Base-by-base conservation (phyloP, 2,113 vertebrate genomes). In the Anhinga rufa region DNA sequence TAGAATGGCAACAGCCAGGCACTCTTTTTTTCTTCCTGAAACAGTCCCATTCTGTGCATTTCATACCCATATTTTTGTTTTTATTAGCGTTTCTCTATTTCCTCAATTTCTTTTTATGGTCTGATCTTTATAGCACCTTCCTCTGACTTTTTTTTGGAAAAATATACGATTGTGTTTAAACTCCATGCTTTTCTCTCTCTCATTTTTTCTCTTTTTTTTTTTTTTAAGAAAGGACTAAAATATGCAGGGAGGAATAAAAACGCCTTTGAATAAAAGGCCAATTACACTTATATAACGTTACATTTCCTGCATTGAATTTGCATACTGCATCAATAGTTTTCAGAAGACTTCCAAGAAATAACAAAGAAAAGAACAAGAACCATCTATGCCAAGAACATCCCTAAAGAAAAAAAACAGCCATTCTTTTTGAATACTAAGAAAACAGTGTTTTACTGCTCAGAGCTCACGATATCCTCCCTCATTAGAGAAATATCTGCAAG, bases 341-440 rank as follows among this genome's bases (percentile, higher is more conserved):
- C 89, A 97, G 91, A 98, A 93, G 65, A 97, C 90, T 95, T 96
- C 92, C 93, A 96, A 94, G 86, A 94, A 97, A 95, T 70, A 97
- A 92, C 80, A 88, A 98, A 96, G 85, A 92, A 86, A 92, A 89
- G 57, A 97, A 93, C 92, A 95, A 79, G 93, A 97, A 84, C 38
- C 0, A 28, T 29, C 55, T 85, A 90, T 95, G 95, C 97, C 98
- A 98, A 98, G 95, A 97, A 93, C 62, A 94, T 96, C 92, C 96
- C 95, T 88, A 92, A 96, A 97, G 94, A 92, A 96, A 98, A 95
- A 92, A 81, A 28, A 1, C 66, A 96, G 80, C 54, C 77, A 92
- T 97, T 97, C 94, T 97, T 84, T 96, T 86, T 92, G 93, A 98
- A 96, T 57, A 82, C 80, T 94, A 90, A 97, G 91, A 96, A 98